Evolutionary conservation across 2,113 vertebrate species (phyloP).

Genomic region (Scalopus aquaticus): DNA sequence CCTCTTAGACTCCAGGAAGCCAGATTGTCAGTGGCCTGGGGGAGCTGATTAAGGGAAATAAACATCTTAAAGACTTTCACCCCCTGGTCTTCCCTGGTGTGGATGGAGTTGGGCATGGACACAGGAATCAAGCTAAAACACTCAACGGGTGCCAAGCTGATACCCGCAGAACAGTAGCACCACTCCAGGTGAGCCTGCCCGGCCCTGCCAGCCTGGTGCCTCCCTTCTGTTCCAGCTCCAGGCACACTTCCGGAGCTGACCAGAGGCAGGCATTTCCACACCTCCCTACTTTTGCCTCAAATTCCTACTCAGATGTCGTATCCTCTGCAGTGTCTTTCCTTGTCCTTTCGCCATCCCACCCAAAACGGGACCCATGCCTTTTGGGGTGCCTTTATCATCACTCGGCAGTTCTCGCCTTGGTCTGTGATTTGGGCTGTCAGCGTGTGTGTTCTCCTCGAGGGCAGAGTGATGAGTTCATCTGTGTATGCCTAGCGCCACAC

Average conservation of each 20-base stretch:
- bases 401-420: background rate
- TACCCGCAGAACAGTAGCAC: background rate
- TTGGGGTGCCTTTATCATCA: background rate
- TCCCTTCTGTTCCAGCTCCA: fast-evolving
- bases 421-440: background rate
- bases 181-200: fast-evolving
- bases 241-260: background rate
- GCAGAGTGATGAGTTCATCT: background rate
- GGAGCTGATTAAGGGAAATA: background rate
- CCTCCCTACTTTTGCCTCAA: background rate
- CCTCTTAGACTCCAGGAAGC: background rate
- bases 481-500: background rate
- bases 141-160: background rate
- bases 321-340: background rate
- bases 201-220: fast-evolving
- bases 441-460: background rate
- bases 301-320: background rate
- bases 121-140: background rate
- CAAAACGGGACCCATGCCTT: background rate
- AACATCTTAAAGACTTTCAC: background rate
- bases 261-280: background rate
- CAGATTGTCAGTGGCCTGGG: background rate
- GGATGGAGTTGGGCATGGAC: background rate
- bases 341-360: background rate
- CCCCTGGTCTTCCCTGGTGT: background rate